Conservation (phyloP, 2,888 invertebrate species). For the Caenorhabditis plicata region DNA sequence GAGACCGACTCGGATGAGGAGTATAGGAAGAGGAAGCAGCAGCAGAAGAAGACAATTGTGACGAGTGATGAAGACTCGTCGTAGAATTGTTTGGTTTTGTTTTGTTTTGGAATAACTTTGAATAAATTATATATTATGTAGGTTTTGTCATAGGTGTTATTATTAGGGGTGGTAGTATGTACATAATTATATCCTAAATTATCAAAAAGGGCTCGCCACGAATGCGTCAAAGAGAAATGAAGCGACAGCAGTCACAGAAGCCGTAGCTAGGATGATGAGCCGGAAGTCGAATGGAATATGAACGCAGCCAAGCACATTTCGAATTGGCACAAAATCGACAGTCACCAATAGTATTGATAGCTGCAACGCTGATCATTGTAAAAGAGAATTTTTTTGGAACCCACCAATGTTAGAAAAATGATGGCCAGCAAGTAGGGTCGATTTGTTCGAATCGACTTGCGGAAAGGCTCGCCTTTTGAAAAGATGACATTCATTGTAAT, state of each 20-base stretch:
- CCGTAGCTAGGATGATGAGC: conserved; percentile 12
- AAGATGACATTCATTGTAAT: conserved; percentile 78
- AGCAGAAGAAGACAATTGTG: conserved; percentile 44
- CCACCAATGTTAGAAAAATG: conserved; percentile 32
- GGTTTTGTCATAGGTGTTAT: no score
- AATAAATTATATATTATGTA: no score
- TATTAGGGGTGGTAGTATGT: no score
- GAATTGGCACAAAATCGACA: conserved; percentile 1
- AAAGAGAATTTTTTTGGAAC: conserved; percentile 5
- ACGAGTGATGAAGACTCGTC: conserved; percentile 45
- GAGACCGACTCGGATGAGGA: conserved; percentile 40
- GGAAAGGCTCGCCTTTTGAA: conserved; percentile 70
- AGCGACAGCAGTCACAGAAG: conserved; percentile 3
- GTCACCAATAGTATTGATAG: conserved; percentile 9
- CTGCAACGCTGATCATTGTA: no score
- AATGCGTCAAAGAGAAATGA: conserved; percentile 16
- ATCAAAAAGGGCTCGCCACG: no score
- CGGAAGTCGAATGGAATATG: conserved; percentile 14
- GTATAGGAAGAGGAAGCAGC: conserved; percentile 28
- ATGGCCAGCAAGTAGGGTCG: conserved; percentile 37
- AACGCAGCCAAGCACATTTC: conserved; percentile 19
- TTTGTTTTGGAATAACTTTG: no score
- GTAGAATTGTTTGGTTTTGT: no score
- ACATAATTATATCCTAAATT: no score
- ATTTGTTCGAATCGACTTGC: conserved; percentile 71